Base-by-base conservation (phyloP, 1,140 invertebrate species). In the Ceratina japonica region DNA sequence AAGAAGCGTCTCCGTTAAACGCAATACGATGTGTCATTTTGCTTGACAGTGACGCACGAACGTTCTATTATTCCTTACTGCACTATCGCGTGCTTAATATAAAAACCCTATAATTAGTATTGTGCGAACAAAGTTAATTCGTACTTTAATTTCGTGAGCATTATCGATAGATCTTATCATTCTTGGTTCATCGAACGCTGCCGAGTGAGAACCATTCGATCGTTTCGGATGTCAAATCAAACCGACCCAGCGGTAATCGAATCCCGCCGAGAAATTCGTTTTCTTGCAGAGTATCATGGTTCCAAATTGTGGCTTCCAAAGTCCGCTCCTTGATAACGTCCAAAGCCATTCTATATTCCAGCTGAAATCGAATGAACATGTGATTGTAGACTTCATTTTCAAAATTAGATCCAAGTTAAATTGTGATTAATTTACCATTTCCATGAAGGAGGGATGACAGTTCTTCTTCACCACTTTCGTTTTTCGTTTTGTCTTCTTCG, bases 371-470 rank as follows among this genome's bases (percentile, higher is more conserved):
- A 77, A 80, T 27, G 77, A 80, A 83, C 37, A 44, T 68, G 22
- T 65, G 3, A 56, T 56, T 56, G 5, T 8, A 44, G 37, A 18
- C 37, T 12, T 61, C 8, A 61, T 44, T 58, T 56, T 51, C 27
- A 56, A 2, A 5, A 75, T n/a, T 54, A 54, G 1, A 59, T 71
- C 7, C 0, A 62, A 44, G 5, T 51, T 5, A 10, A 16, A 44
- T 7, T 64, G 7, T 15, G 44, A 58, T 52, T 37, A 63, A 4
- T 54, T 93, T 92, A 98, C 97, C 96, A 98, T 98, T 95, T 99
- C 98, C 97, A 99, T 99, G 92, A 98, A 99, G 31, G 97, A 98
- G 10, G 98, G 98, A 93, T 99, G 97, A 89, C 96, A 97, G 89
- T 97, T 98, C 86, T 96, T 96, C 83, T 96, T 96, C 1, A 98